Percentiles rank a stretch among this genome's conserved stretches.
These are phyloP conservation scores for Antheraea assamensis DNA, from an alignment of 2,888 invertebrate species.

Conservation along the genomic window DNA sequence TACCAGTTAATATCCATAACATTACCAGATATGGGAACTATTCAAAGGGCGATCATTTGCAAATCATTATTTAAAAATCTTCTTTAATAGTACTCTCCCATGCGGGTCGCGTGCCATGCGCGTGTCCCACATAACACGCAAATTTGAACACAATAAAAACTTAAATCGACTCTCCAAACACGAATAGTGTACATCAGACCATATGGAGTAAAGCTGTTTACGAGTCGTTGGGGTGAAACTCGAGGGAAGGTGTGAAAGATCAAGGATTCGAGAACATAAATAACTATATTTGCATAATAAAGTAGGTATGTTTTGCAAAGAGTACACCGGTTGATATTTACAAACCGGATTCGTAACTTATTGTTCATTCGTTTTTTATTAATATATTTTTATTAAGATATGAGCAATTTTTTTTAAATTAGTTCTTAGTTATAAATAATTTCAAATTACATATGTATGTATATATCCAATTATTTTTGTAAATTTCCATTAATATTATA, in stretches of 20 bases:
- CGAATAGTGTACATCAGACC: conserved; percentile 29
- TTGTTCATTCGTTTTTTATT: conserved; percentile 38
- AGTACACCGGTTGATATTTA: conserved; percentile 72
- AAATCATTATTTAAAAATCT: conserved; percentile 51
- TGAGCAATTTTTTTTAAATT: not conserved
- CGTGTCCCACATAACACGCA: conserved; percentile 76
- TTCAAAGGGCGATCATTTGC: conserved; percentile 55
- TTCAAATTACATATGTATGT: not conserved
- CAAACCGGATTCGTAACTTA: conserved; percentile 55
- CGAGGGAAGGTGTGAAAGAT: conserved; percentile 67
- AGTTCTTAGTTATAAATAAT: conserved; percentile 1
- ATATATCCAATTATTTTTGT: not conserved
- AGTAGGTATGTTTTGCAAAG: conserved; percentile 46
- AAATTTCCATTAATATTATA: not conserved
- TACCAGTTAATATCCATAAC: not conserved
- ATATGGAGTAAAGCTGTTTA: conserved; percentile 16
- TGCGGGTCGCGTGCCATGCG: conserved; percentile 77
- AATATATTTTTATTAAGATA: conserved; percentile 33
- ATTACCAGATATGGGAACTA: conserved; percentile 27
- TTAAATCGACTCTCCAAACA: conserved; percentile 56
- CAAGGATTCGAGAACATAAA: conserved; percentile 54
- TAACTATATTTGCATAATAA: conserved; percentile 65
- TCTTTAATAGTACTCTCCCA: conserved; percentile 46
- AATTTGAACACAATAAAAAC: conserved; percentile 69
- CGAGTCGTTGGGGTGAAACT: conserved; percentile 49